Percentiles rank a stretch among this genome's conserved stretches.
These are phyloP conservation scores for Halcyon senegalensis DNA, from an alignment of 2,113 vertebrate species.

Conservation along the genomic window DNA sequence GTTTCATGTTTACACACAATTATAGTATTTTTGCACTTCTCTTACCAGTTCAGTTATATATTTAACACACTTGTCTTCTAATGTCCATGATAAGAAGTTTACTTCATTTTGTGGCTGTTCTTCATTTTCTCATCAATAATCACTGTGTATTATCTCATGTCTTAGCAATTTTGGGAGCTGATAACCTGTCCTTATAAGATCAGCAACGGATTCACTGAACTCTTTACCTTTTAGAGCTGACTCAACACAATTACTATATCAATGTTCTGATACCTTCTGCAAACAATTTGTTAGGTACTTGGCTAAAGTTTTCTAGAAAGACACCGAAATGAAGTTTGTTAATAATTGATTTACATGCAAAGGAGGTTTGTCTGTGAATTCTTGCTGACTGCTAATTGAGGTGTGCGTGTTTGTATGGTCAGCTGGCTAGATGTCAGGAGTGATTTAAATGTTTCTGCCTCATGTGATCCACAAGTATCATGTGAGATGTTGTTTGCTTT, in stretches of 20 bases:
- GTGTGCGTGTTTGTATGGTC: constrained; percentile 9
- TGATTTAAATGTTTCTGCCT: constrained; percentile 58
- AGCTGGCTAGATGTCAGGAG: constrained; percentile 39
- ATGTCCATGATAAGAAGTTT: not conserved
- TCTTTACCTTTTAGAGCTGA: constrained; percentile 51
- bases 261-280: constrained; percentile 67
- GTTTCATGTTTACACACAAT: not conserved
- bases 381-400: constrained; percentile 40
- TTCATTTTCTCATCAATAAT: not conserved
- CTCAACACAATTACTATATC: constrained; percentile 54
- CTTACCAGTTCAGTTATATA: not conserved
- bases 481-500: constrained; percentile 56
- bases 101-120: not conserved
- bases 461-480: constrained; percentile 61
- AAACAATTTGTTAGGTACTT: constrained; percentile 66
- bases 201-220: constrained; percentile 21
- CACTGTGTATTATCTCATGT: not conserved
- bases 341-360: constrained; percentile 64
- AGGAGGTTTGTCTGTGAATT: constrained; percentile 50
- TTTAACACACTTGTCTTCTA: not conserved
- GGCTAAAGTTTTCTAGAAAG: constrained; percentile 70
- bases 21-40: not conserved
- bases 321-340: constrained; percentile 45
- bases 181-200: constrained; percentile 45
- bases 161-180: constrained; percentile 1